These are phyloP conservation scores for Drosophila subsilvestris DNA, from an alignment of 2,888 invertebrate genomes.

Conservation along the genomic window DNA sequence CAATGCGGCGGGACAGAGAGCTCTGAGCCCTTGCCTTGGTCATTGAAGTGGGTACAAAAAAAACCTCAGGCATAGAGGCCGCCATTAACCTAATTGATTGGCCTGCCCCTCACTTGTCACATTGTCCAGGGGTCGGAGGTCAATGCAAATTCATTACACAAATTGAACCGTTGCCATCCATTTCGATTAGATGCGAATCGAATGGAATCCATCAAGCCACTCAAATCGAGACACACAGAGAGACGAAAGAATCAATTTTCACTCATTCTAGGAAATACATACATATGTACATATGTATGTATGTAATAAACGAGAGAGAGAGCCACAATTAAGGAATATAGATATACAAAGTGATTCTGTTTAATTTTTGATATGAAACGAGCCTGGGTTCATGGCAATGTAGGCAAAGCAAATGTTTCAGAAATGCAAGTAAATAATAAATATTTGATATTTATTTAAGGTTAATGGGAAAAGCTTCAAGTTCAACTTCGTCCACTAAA, in stretches of 20 bases:
- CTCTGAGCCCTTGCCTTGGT: neutral
- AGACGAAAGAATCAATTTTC: neutral
- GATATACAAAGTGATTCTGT: neutral
- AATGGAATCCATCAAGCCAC: neutral
- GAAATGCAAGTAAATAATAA: neutral
- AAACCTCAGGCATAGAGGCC: constrained; percentile 9
- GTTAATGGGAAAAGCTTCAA: neutral
- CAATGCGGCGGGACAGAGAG: neutral
- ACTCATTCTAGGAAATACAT: neutral
- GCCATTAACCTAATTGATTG: constrained; percentile 71
- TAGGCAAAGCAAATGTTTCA: neutral
- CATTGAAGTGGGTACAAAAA: neutral
- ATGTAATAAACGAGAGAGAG: no score
- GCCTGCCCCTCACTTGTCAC: constrained; percentile 41
- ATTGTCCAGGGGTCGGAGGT: constrained; percentile 26
- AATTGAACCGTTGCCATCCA: constrained; percentile 53
- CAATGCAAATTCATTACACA: constrained; percentile 68
- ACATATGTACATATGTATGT: no score
- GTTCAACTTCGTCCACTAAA: no score
- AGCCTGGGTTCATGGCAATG: neutral
- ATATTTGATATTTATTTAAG: no score
- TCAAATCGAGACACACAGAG: neutral
- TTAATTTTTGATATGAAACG: neutral
- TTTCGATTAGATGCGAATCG: constrained; percentile 41
- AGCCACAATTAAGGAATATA: neutral